These are phyloP conservation scores for Zoanthus gigantus DNA, from an alignment of 92 coral and sea anemone species.

Conservation along the genomic window DNA sequence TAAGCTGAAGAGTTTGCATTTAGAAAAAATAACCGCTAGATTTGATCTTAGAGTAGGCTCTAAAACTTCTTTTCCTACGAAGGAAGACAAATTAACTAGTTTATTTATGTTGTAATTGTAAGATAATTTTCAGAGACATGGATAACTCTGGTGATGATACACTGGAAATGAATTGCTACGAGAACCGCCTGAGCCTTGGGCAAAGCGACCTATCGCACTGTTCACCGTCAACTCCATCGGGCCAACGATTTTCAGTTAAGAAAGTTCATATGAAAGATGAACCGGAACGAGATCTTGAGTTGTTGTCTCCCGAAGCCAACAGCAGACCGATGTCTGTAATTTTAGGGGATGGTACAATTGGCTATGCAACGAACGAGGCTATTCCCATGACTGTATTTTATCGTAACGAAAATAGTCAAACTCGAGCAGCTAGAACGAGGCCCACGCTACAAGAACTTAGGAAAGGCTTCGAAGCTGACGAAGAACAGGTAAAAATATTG, in stretches of 20 bases:
- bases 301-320: constrained; percentile 40
- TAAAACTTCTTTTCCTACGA: neutral
- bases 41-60: neutral
- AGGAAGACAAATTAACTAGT: neutral
- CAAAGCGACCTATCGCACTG: neutral
- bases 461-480: constrained; percentile 93
- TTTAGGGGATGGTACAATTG: constrained; percentile 76
- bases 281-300: constrained; percentile 11
- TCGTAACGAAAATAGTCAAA: constrained; percentile 86
- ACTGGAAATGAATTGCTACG: constrained; percentile 41
- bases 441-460: constrained; percentile 94
- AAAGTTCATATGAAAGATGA: constrained; percentile 60
- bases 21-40: neutral
- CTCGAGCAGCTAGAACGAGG: constrained; percentile 69
- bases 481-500: constrained; percentile 64
- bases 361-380: constrained; percentile 97
- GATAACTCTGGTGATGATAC: neutral
- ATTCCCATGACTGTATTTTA: constrained; percentile 98
- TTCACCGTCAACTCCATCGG: constrained; percentile 23
- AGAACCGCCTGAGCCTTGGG: constrained; percentile 27
- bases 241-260: constrained; percentile 65
- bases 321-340: constrained; percentile 60
- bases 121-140: constrained; percentile 1
- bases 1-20: neutral
- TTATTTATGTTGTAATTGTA: neutral